Evolutionary conservation across 1,140 invertebrate genomes (phyloP).

Genomic region (fruit fly (Drosophila melanogaster)): Release_6_plus_ISO1_MT NT_037436.4:6821001-6821500

Average conservation of each 20-base stretch:
- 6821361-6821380: conserved; percentile 57
- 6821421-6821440: neutral
- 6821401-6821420: conserved; percentile 42
- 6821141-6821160: conserved; percentile 72
- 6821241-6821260: conserved; percentile 76
- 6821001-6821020: conserved; percentile 38
- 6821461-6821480: conserved; percentile 46
- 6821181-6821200: conserved; percentile 69
- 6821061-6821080: conserved; percentile 70
- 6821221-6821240: conserved; percentile 4
- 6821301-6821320: conserved; percentile 43
- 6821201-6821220: conserved; percentile 20
- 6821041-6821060: conserved; percentile 57
- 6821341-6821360: conserved; percentile 58
- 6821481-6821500: conserved; percentile 7
- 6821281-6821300: conserved; percentile 17
- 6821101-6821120: conserved; percentile 38
- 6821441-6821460: conserved; percentile 47
- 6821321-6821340: conserved; percentile 74
- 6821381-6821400: conserved; percentile 63
- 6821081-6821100: conserved; percentile 38
- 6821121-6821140: conserved; percentile 33
- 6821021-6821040: conserved; percentile 82
- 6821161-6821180: conserved; percentile 82
- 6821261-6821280: conserved; percentile 46